Evolutionary conservation across 2,888 invertebrate genomes (phyloP).

Genomic region (Noctua janthe): DNA sequence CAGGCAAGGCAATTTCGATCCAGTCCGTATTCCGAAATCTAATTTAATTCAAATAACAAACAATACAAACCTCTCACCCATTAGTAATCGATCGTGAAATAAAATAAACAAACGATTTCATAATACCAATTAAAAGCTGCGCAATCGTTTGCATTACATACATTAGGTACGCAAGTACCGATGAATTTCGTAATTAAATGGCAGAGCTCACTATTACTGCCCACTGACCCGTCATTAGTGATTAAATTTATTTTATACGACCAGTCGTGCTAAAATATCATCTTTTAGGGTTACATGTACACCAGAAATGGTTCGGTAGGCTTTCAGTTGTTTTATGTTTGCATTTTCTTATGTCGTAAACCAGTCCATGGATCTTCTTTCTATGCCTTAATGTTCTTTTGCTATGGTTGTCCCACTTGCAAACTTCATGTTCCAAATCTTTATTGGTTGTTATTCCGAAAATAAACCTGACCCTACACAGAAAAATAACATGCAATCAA

Average conservation of each 20-base stretch:
- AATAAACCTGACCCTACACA: background rate
- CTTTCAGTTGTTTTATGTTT: background rate
- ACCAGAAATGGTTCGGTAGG: background rate
- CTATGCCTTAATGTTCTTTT: background rate
- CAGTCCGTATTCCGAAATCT: background rate
- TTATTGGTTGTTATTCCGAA: background rate
- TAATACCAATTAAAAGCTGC: constrained; percentile 48
- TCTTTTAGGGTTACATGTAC: constrained; percentile 25
- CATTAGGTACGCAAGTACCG: constrained; percentile 17
- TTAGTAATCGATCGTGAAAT: constrained; percentile 41
- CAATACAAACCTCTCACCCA: constrained; percentile 27
- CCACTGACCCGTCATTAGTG: constrained; percentile 28
- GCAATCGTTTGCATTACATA: constrained; percentile 51
- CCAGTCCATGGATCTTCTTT: background rate
- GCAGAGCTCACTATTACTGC: constrained; percentile 25
- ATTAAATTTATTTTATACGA: constrained; percentile 32
- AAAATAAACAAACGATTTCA: constrained; percentile 31
- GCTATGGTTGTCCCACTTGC: background rate
- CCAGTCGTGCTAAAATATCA: constrained; percentile 27
- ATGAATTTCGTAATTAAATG: constrained; percentile 41
- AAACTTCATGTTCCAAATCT: background rate
- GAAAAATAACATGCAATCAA: background rate
- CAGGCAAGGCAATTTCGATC: background rate
- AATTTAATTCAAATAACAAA: constrained; percentile 13
- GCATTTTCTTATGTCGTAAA: background rate